A percentile compares a stretch with the other conserved stretches of the same genome.
These are phyloP conservation scores for Pipistrellus pipistrellus DNA, from an alignment of 2,797 vertebrate species.

Conservation along the genomic window DNA sequence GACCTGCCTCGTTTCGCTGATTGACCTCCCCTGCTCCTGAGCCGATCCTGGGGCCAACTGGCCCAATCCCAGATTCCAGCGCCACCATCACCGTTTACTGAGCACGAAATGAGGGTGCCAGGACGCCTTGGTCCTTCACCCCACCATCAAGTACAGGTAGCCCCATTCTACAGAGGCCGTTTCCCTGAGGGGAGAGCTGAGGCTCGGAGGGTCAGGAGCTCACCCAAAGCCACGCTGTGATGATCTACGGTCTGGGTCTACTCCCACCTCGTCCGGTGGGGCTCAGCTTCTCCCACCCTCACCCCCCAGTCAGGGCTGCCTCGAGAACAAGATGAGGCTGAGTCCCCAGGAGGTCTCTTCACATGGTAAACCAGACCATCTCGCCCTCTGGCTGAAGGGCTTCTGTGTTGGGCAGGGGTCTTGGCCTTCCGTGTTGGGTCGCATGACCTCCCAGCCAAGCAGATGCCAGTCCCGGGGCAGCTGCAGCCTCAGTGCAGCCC, in stretches of 20 bases:
- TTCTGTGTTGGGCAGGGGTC: background rate
- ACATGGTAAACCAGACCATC: background rate
- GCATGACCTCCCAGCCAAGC: background rate
- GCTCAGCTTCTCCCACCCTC: background rate
- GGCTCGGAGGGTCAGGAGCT: background rate
- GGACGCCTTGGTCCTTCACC: background rate
- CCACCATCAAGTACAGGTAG: too few relatives aligned
- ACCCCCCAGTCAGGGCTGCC: background rate
- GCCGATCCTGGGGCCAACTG: background rate
- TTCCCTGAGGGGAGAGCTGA: background rate
- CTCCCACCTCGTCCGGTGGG: background rate
- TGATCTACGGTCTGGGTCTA: background rate
- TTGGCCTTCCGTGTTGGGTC: background rate
- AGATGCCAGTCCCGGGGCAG: rapidly evolving
- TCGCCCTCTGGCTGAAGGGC: background rate
- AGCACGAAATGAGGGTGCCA: background rate
- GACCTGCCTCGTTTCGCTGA: background rate
- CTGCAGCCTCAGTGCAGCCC: background rate
- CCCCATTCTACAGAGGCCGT: background rate
- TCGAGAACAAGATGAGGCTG: background rate
- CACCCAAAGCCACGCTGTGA: background rate
- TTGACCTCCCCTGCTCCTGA: background rate
- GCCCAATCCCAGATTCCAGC: background rate
- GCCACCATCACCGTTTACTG: background rate
- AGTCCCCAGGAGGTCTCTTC: background rate